Percentiles rank a stretch among this genome's conserved stretches.
Conservation (phyloP, 1,140 invertebrate species). For the Caenorhabditis inopinata region DNA sequence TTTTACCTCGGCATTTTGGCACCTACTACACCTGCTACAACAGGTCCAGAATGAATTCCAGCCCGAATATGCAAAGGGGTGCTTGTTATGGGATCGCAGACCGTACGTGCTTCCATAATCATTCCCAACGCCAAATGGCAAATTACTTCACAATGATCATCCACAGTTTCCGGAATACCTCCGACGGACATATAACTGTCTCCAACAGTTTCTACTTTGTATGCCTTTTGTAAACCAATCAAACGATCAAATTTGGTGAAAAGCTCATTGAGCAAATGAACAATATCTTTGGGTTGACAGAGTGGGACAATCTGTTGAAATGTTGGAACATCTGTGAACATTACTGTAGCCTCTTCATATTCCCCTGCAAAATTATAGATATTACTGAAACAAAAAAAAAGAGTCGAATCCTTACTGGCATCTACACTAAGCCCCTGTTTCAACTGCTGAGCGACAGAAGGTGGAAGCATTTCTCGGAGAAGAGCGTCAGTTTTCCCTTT, state of each 20-base stretch:
- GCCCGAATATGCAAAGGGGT: conserved; percentile 56
- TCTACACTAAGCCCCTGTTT: conserved; percentile 60
- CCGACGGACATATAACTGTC: conserved; percentile 99
- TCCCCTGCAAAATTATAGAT: conserved; percentile 49
- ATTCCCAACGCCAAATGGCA: conserved; percentile 82
- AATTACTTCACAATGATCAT: conserved; percentile 87
- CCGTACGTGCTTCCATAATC: conserved; percentile 65
- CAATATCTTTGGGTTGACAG: conserved; percentile 72
- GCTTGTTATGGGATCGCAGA: conserved; percentile 58
- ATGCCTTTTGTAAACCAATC: conserved; percentile 58
- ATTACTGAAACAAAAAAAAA: too few relatives aligned
- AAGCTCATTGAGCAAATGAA: conserved; percentile 90
- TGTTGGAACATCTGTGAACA: conserved; percentile 60
- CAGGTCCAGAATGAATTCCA: conserved; percentile 62
- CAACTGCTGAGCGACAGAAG: conserved; percentile 61
- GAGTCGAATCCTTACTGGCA: conserved; percentile 57
- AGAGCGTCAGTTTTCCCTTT: conserved; percentile 88
- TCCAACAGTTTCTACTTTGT: conserved; percentile 95
- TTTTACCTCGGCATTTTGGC: conserved; percentile 69
- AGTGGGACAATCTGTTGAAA: conserved; percentile 62
- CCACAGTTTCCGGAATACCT: conserved; percentile 87
- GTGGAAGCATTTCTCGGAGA: conserved; percentile 58
- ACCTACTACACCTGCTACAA: conserved; percentile 70
- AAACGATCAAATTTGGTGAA: conserved; percentile 86
- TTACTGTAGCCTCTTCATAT: conserved; percentile 61